phyloP scores from a whole-genome alignment of 2,113 vertebrate species.

The Festucalex cinctus region DNA sequence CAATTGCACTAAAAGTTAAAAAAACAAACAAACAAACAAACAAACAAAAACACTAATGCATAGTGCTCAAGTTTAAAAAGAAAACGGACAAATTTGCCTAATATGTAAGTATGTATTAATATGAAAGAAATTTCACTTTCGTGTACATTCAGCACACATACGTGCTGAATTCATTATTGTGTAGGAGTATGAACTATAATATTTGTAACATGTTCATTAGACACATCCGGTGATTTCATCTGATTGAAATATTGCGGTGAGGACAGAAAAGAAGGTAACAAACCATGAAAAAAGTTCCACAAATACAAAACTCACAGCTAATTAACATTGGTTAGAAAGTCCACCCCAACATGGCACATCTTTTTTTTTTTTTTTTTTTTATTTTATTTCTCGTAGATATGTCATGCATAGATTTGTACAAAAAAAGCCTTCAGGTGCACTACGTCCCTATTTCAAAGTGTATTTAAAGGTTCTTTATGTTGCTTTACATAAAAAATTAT shows the following conservation, averaged over 20 bases:
- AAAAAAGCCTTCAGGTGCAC: slow-evolving; percentile 52
- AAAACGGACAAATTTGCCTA: neutral
- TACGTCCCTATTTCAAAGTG: slow-evolving; percentile 20
- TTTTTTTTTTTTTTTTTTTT: neutral
- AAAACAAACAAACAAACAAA: too few species aligned
- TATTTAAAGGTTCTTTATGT: slow-evolving; percentile 34
- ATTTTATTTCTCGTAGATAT: slow-evolving; percentile 35
- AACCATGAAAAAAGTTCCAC: slow-evolving; percentile 19
- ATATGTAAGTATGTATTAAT: slow-evolving; percentile 38
- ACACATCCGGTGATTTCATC: slow-evolving; percentile 26
- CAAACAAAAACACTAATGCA: slow-evolving; percentile 65
- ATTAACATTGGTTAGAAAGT: slow-evolving; percentile 12
- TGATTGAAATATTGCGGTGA: slow-evolving; percentile 12
- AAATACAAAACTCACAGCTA: slow-evolving; percentile 13
- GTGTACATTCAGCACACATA: slow-evolving; percentile 46
- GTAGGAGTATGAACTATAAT: slow-evolving; percentile 49
- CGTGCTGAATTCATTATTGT: slow-evolving; percentile 40
- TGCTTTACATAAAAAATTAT: slow-evolving; percentile 19
- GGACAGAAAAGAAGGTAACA: slow-evolving; percentile 7
- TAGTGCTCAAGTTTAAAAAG: slow-evolving; percentile 67
- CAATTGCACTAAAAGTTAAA: slow-evolving; percentile 50
- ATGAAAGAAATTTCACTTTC: slow-evolving; percentile 51
- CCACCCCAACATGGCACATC: slow-evolving; percentile 26
- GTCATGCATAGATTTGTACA: slow-evolving; percentile 74
- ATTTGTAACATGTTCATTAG: slow-evolving; percentile 14